These are phyloP conservation scores for Eugnorisma glareosa DNA, from an alignment of 2,888 invertebrate species.

Conservation along the genomic window DNA sequence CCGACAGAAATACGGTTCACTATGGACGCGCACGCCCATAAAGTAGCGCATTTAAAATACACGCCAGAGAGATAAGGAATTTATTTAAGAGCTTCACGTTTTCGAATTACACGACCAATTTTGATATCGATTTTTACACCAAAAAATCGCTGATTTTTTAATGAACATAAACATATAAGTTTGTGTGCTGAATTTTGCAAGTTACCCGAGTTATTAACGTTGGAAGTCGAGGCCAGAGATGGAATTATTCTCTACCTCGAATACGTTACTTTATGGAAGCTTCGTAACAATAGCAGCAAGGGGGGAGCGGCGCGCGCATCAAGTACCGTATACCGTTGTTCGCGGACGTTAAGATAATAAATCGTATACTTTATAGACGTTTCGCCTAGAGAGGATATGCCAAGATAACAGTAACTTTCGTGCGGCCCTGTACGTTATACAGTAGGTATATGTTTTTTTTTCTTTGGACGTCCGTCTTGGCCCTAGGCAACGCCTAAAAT, in stretches of 20 bases:
- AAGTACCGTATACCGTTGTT: constrained; percentile 84
- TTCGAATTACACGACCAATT: constrained; percentile 43
- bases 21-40: constrained; percentile 86
- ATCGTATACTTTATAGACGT: constrained; percentile 86
- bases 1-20: constrained; percentile 80
- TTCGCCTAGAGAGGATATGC: constrained; percentile 91
- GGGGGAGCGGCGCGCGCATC: constrained; percentile 88
- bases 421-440: constrained; percentile 85
- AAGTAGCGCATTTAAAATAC: constrained; percentile 89
- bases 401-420: constrained; percentile 91
- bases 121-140: constrained; percentile 67
- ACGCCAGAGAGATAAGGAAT: constrained; percentile 90
- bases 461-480: constrained; percentile 81
- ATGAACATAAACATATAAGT: constrained; percentile 71
- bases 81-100: constrained; percentile 79
- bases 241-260: constrained; percentile 83
- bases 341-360: constrained; percentile 83
- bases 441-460: constrained; percentile 83
- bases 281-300: constrained; percentile 91
- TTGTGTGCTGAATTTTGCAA: constrained; percentile 23
- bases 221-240: constrained; percentile 85
- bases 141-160: constrained; percentile 85
- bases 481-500: constrained; percentile 76
- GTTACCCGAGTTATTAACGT: constrained; percentile 72
- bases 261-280: constrained; percentile 85